Percentiles rank a stretch among this genome's conserved stretches.
Conservation (phyloP, 2,113 vertebrate species). For the Callipepla squamata region DNA sequence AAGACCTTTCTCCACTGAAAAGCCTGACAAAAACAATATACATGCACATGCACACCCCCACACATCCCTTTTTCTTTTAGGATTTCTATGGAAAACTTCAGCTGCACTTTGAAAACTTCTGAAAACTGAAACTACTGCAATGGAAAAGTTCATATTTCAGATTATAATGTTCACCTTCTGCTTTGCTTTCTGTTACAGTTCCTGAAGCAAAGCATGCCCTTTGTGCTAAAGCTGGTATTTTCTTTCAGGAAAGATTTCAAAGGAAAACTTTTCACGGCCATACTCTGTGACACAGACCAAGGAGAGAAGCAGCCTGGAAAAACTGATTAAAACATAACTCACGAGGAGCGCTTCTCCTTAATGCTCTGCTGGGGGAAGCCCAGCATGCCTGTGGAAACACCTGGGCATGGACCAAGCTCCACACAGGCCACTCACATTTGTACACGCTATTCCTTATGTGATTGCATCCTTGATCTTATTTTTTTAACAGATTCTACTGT, state of each 20-base stretch:
- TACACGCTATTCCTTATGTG: neutral
- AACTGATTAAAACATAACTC: neutral
- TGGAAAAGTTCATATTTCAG: neutral
- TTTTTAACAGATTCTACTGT: neutral
- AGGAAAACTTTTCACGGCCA: neutral
- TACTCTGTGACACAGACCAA: neutral
- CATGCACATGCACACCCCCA: neutral
- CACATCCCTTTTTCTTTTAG: neutral
- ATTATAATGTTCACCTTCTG: neutral
- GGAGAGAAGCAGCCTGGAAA: neutral
- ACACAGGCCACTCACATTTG: neutral
- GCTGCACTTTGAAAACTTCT: constrained; percentile 3
- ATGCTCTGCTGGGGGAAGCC: neutral
- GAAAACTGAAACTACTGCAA: constrained; percentile 3
- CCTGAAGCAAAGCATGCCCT: neutral
- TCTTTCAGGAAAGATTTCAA: constrained; percentile 1
- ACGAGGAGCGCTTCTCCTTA: neutral
- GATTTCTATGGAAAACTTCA: neutral
- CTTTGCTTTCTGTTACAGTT: neutral
- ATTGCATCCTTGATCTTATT: fast-evolving
- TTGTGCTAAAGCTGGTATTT: neutral
- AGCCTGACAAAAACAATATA: constrained; percentile 1
- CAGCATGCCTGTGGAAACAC: neutral
- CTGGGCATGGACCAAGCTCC: neutral
- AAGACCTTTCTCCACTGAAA: constrained; percentile 21